Evolutionary conservation across 1,140 invertebrate species (phyloP).

Genomic region (Epicauta chinensis): DNA sequence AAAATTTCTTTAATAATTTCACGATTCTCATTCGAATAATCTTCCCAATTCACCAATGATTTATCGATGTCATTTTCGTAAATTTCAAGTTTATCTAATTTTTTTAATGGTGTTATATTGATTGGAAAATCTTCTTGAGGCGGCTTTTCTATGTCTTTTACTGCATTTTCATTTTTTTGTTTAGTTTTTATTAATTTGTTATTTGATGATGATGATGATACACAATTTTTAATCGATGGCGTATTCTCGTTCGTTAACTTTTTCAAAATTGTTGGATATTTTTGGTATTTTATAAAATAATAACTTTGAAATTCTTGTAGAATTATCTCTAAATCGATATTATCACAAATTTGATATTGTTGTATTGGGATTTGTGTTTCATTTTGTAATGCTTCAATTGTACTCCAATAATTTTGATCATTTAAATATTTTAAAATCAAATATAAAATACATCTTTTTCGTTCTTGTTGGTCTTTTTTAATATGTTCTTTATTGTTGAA

Average conservation of each 20-base stretch:
- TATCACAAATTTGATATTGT: slow-evolving; percentile 77
- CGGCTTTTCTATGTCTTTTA: no score
- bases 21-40: slow-evolving; percentile 42
- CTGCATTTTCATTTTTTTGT: not conserved
- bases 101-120: slow-evolving; percentile 20
- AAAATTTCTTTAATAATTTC: slow-evolving; percentile 52
- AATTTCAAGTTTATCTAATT: not conserved
- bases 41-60: slow-evolving; percentile 36
- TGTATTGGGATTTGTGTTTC: slow-evolving; percentile 64
- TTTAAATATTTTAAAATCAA: slow-evolving; percentile 69
- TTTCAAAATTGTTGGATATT: slow-evolving; percentile 72
- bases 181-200: not conserved
- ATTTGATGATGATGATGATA: not conserved
- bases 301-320: slow-evolving; percentile 84
- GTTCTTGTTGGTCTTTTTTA: slow-evolving; percentile 53
- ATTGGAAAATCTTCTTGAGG: slow-evolving; percentile 24
- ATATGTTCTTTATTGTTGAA: slow-evolving; percentile 45
- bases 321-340: slow-evolving; percentile 81
- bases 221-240: not conserved
- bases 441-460: slow-evolving; percentile 69
- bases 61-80: not conserved
- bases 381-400: slow-evolving; percentile 52
- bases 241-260: slow-evolving; percentile 38
- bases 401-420: slow-evolving; percentile 63
- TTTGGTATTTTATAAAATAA: slow-evolving; percentile 78